These are phyloP conservation scores for Tetrao urogallus DNA, from an alignment of 2,113 vertebrate species.

Conservation along the genomic window DNA sequence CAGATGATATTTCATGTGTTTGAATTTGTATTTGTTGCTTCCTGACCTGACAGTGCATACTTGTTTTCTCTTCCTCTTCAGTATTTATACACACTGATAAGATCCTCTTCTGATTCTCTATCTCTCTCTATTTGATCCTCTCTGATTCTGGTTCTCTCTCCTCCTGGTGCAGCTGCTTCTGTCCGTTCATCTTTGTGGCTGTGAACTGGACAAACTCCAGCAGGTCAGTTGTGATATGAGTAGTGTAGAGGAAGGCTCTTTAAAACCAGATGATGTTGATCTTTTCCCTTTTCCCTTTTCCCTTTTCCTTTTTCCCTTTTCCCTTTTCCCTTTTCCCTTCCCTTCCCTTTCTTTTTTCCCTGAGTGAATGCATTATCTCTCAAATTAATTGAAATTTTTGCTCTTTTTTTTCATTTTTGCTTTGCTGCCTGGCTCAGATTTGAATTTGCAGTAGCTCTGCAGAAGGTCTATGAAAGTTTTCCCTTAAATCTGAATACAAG, in stretches of 20 bases:
- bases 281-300: neutral
- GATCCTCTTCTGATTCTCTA: neutral
- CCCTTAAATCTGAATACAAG: neutral
- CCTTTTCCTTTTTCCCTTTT: too few species aligned
- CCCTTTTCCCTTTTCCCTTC: neutral
- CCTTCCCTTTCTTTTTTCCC: neutral
- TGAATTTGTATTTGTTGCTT: neutral
- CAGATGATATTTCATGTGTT: neutral
- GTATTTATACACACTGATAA: neutral
- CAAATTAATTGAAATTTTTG: neutral
- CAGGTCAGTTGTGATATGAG: neutral
- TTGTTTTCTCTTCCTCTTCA: neutral
- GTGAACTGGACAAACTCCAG: neutral
- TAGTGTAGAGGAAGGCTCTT: neutral
- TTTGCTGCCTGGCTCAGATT: neutral
- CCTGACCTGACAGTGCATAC: neutral
- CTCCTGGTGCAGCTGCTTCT: neutral
- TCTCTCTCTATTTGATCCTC: neutral
- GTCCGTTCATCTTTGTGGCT: neutral
- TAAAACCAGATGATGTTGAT: neutral
- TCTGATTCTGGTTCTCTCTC: neutral
- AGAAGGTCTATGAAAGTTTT: neutral
- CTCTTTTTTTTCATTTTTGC: neutral
- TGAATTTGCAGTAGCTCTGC: rapidly evolving
- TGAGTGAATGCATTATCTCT: rapidly evolving